These are phyloP conservation scores for Laodelphax striatellus DNA, from an alignment of 1,140 invertebrate species.

Conservation along the genomic window DNA sequence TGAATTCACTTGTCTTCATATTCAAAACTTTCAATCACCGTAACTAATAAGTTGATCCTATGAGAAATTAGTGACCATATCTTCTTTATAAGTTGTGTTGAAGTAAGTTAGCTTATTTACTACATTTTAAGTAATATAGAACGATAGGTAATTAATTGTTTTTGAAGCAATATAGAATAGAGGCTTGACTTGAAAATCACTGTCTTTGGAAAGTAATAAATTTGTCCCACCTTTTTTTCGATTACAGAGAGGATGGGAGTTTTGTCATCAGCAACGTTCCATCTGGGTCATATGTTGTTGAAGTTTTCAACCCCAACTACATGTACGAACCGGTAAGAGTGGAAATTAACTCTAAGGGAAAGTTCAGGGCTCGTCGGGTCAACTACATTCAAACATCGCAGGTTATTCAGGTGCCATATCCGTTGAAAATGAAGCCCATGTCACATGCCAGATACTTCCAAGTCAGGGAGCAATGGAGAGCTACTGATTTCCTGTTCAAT, in stretches of 20 bases:
- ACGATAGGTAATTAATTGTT: too few species aligned
- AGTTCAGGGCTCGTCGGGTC: slow-evolving; percentile 86
- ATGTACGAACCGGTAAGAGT: slow-evolving; percentile 86
- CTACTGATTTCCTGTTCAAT: slow-evolving; percentile 90
- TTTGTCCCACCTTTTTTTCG: slow-evolving; percentile 1
- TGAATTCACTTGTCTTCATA: too few species aligned
- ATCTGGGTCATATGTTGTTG: slow-evolving; percentile 89
- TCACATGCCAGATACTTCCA: slow-evolving; percentile 86
- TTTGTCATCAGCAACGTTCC: slow-evolving; percentile 84
- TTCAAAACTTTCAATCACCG: too few species aligned
- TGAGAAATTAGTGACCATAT: too few species aligned
- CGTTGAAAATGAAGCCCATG: slow-evolving; percentile 73
- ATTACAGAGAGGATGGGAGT: slow-evolving; percentile 73
- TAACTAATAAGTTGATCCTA: too few species aligned
- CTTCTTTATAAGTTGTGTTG: too few species aligned
- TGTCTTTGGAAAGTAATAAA: background rate
- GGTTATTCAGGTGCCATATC: slow-evolving; percentile 80
- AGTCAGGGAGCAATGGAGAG: slow-evolving; percentile 84
- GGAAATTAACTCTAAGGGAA: slow-evolving; percentile 93
- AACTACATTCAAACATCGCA: slow-evolving; percentile 88
- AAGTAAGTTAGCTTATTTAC: too few species aligned
- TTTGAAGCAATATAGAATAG: too few species aligned
- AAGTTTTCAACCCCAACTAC: slow-evolving; percentile 82
- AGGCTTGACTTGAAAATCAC: too few species aligned
- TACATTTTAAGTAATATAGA: too few species aligned